Evolutionary conservation across 2,888 invertebrate genomes (phyloP).

Genomic region (Alloscopus bannaensis): DNA sequence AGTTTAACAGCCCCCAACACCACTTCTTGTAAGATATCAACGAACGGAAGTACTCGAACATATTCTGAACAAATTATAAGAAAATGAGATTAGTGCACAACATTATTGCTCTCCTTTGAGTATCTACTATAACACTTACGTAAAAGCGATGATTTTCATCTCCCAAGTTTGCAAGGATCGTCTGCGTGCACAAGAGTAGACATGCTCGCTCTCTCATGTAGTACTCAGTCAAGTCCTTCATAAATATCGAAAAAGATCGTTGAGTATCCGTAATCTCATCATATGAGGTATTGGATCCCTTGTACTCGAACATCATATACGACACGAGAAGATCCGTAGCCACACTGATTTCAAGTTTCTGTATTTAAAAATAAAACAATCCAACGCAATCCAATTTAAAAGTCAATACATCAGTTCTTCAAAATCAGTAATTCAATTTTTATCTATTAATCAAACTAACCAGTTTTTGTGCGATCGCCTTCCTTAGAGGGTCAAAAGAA

Average conservation of each 20-base stretch:
- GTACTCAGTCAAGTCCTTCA: conserved; percentile 58
- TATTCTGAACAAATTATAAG: conserved; percentile 50
- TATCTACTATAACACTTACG: too few species aligned
- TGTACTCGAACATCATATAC: conserved; percentile 71
- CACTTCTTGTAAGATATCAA: conserved; percentile 44
- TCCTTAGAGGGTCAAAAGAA: conserved; percentile 35
- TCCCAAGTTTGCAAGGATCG: conserved; percentile 62
- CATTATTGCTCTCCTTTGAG: neutral
- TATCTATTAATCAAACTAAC: conserved; percentile 39
- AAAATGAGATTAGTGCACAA: neutral
- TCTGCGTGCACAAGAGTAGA: conserved; percentile 66
- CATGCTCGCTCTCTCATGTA: conserved; percentile 68
- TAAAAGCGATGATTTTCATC: conserved; percentile 55
- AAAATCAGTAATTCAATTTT: conserved; percentile 1
- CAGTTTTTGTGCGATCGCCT: conserved; percentile 62
- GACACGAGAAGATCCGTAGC: conserved; percentile 66
- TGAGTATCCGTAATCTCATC: conserved; percentile 67
- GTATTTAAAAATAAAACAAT: conserved; percentile 14
- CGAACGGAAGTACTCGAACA: conserved; percentile 53
- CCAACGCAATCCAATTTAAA: too few species aligned
- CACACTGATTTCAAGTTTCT: conserved; percentile 62
- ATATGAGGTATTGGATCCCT: conserved; percentile 62
- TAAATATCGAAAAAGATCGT: conserved; percentile 37
- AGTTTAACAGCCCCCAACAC: conserved; percentile 50
- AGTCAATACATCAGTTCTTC: neutral